These are phyloP conservation scores for Pterostichus niger DNA, from an alignment of 2,888 invertebrate genomes.

Conservation along the genomic window DNA sequence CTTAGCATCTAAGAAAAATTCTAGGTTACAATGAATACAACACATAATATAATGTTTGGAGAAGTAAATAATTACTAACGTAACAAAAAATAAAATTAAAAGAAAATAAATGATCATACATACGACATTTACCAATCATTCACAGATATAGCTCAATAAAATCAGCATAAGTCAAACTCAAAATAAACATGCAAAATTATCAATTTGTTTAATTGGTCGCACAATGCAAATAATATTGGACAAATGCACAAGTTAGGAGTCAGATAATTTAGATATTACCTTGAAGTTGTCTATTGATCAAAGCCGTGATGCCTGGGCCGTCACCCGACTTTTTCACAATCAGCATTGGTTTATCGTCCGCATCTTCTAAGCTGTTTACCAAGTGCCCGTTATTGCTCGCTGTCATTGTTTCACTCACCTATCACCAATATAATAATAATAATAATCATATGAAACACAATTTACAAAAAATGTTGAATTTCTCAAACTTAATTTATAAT, in stretches of 20 bases:
- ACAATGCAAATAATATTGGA: slow-evolving; percentile 62
- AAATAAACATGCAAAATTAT: slow-evolving; percentile 64
- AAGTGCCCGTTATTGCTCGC: slow-evolving; percentile 86
- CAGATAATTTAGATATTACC: slow-evolving; percentile 78
- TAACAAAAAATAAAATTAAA: background rate
- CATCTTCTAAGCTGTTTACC: slow-evolving; percentile 85
- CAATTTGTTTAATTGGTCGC: slow-evolving; percentile 36
- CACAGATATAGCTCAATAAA: slow-evolving; percentile 61
- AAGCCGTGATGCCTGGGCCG: slow-evolving; percentile 87
- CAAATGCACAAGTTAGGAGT: slow-evolving; percentile 45
- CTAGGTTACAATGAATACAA: no score
- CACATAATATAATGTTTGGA: background rate
- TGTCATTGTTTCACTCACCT: slow-evolving; percentile 91
- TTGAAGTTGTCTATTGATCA: slow-evolving; percentile 88
- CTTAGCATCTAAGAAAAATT: no score
- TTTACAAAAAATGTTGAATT: no score
- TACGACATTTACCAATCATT: slow-evolving; percentile 54
- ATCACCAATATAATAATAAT: slow-evolving; percentile 69
- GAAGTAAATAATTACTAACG: slow-evolving; percentile 12
- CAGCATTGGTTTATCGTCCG: slow-evolving; percentile 88
- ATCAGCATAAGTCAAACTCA: slow-evolving; percentile 48
- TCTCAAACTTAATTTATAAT: background rate
- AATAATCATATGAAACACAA: background rate
- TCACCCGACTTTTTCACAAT: slow-evolving; percentile 87
- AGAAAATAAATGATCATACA: slow-evolving; percentile 34